phyloP scores from a whole-genome alignment of 2,797 vertebrate genomes.

The Pampus argenteus region DNA sequence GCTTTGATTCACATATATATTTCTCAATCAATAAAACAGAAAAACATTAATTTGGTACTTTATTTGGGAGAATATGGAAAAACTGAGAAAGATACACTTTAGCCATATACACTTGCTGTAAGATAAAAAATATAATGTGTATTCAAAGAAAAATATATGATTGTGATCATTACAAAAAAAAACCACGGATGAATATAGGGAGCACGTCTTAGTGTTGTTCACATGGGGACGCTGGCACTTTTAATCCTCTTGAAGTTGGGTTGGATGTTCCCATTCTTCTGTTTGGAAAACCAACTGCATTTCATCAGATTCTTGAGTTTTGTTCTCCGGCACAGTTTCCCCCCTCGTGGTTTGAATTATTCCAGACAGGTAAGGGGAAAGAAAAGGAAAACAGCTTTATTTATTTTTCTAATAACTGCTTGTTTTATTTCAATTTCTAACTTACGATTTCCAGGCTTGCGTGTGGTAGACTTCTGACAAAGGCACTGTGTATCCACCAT shows the following conservation, averaged over 20 bases:
- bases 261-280: accelerated
- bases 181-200: not conserved
- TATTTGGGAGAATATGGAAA: conserved; percentile 38
- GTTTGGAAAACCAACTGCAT: conserved; percentile 1
- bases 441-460: conserved; percentile 35
- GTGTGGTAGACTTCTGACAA: conserved; percentile 23
- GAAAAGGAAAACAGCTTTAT: not conserved
- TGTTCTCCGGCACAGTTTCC: not conserved
- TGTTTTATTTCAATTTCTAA: not conserved
- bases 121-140: not conserved
- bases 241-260: not conserved
- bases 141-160: conserved; percentile 23
- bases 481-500: not conserved
- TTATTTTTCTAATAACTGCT: not conserved
- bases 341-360: conserved; percentile 16
- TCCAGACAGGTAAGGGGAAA: conserved; percentile 1
- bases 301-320: not conserved
- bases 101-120: not conserved
- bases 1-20: conserved; percentile 8
- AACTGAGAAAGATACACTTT: conserved; percentile 6
- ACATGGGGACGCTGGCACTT: conserved; percentile 52
- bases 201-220: conserved; percentile 20
- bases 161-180: not conserved
- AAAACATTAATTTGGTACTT: conserved; percentile 16
- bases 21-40: conserved; percentile 42